Evolutionary conservation across 2,888 invertebrate genomes (phyloP).

Genomic region (Sminthurinus aureus): DNA sequence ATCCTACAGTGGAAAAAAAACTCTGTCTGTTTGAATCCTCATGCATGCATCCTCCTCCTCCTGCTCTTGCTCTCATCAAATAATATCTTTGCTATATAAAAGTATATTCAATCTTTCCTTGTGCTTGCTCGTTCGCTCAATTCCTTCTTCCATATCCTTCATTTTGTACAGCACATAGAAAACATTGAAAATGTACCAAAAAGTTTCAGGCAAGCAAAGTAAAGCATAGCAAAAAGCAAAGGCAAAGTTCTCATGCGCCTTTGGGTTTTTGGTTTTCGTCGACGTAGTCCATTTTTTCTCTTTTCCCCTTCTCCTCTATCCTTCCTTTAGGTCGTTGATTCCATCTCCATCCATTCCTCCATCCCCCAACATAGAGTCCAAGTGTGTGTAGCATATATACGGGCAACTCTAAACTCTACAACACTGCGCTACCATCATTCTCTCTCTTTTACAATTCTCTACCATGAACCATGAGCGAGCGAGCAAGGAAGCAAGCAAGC

Average conservation of each 20-base stretch:
- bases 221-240: neutral
- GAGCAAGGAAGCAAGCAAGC: neutral
- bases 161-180: neutral
- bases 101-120: no score
- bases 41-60: no score
- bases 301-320: neutral
- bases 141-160: no score
- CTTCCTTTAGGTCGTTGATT: neutral
- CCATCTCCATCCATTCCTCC: neutral
- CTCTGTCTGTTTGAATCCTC: no score
- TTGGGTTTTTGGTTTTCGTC: neutral
- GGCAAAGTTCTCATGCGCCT: neutral
- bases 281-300: neutral
- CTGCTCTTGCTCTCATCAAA: no score
- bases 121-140: no score
- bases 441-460: neutral
- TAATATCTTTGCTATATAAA: no score
- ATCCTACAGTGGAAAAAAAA: no score
- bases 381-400: neutral
- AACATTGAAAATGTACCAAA: neutral
- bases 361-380: neutral
- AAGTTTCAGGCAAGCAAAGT: neutral
- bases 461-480: no score
- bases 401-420: neutral
- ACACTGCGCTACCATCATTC: neutral